Conservation (phyloP, 2,113 vertebrate species). For the Cochlearius cochlearius region DNA sequence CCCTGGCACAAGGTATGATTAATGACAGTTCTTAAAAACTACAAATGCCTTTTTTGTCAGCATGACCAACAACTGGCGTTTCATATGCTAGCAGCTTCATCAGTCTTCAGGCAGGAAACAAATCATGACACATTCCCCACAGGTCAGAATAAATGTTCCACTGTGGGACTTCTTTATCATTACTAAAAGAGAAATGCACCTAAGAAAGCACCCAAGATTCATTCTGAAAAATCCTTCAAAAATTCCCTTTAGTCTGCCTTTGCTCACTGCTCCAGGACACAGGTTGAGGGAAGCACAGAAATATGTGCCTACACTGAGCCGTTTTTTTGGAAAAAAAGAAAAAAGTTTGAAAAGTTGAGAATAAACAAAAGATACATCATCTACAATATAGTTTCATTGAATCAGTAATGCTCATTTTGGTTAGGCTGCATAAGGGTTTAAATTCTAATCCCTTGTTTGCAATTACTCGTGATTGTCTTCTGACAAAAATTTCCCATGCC, state of each 20-base stretch:
- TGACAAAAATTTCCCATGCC: neutral
- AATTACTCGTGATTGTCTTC: neutral
- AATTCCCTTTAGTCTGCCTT: constrained; percentile 4
- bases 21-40: constrained; percentile 41
- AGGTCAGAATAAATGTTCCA: constrained; percentile 31
- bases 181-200: constrained; percentile 41
- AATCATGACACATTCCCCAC: constrained; percentile 22
- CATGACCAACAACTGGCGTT: neutral
- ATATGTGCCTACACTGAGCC: neutral
- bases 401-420: neutral
- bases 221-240: constrained; percentile 45
- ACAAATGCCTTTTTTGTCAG: constrained; percentile 38
- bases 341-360: neutral
- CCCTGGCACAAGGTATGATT: neutral
- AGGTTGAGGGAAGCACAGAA: neutral
- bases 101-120: constrained; percentile 41
- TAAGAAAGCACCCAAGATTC: constrained; percentile 41
- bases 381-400: neutral
- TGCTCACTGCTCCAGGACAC: neutral
- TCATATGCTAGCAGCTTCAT: constrained; percentile 31
- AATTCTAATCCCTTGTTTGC: neutral
- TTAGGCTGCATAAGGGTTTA: neutral
- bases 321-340: neutral
- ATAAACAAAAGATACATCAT: neutral
- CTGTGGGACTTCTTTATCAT: constrained; percentile 12